phyloP scores from a whole-genome alignment of 2,113 vertebrate species.

The Clinocottus analis region DNA sequence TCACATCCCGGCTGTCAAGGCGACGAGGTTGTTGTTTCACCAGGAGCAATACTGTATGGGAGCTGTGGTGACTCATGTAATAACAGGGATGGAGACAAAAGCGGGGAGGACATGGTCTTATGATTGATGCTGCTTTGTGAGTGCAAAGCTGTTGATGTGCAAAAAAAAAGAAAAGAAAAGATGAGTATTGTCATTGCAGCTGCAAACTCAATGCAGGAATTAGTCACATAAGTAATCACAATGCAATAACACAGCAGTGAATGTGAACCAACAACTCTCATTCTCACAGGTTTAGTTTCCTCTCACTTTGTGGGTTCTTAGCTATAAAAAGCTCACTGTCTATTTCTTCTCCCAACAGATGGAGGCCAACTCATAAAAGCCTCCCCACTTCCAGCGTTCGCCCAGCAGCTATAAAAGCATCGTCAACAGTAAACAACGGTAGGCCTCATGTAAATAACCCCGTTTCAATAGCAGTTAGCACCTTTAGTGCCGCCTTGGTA shows the following conservation, averaged over 20 bases:
- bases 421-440: slow-evolving; percentile 60
- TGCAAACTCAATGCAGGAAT: slow-evolving; percentile 15
- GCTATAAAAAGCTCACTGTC: not conserved
- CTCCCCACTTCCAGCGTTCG: not conserved
- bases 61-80: slow-evolving; percentile 75
- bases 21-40: slow-evolving; percentile 39
- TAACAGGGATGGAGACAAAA: slow-evolving; percentile 67
- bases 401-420: slow-evolving; percentile 34
- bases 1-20: slow-evolving; percentile 59
- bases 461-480: slow-evolving; percentile 55
- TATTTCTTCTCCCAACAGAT: slow-evolving; percentile 15
- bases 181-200: slow-evolving; percentile 42
- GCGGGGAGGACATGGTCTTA: slow-evolving; percentile 42
- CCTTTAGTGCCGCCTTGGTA: slow-evolving; percentile 48
- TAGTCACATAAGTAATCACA: not conserved
- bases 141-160: slow-evolving; percentile 20
- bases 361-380: slow-evolving; percentile 10
- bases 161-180: slow-evolving; percentile 13
- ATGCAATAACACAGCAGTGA: slow-evolving; percentile 16
- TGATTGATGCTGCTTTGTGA: slow-evolving; percentile 40
- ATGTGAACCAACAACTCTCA: no score
- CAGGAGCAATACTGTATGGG: slow-evolving; percentile 36
- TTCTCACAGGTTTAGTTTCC: not conserved
- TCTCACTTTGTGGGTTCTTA: not conserved
- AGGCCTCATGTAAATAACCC: slow-evolving; percentile 45